Evolutionary conservation across 2,113 vertebrate genomes (phyloP).

Genomic region (Sebastes schlegelii): DNA sequence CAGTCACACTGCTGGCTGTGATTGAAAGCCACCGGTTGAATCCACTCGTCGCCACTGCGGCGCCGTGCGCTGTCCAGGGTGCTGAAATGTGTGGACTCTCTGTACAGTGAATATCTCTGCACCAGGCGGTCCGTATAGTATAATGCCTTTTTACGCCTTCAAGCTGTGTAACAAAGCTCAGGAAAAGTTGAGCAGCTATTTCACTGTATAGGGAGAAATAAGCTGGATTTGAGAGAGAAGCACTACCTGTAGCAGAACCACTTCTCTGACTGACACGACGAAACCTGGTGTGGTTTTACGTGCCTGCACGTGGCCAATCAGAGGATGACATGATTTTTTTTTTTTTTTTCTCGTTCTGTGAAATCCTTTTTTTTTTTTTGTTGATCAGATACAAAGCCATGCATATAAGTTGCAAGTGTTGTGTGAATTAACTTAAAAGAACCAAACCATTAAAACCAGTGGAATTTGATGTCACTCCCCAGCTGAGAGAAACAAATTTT

Average conservation of each 20-base stretch:
- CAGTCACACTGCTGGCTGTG: constrained; percentile 19
- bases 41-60: constrained; percentile 73
- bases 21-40: constrained; percentile 80
- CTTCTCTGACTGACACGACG: background rate
- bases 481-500: background rate
- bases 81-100: constrained; percentile 64
- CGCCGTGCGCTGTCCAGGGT: constrained; percentile 72
- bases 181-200: constrained; percentile 35
- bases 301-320: constrained; percentile 63
- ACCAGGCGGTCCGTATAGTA: background rate
- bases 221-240: constrained; percentile 1
- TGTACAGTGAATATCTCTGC: constrained; percentile 5
- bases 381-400: background rate
- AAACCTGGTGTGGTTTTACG: constrained; percentile 64
- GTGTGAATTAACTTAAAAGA: background rate
- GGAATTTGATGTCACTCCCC: background rate
- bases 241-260: constrained; percentile 43
- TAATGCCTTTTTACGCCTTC: constrained; percentile 6
- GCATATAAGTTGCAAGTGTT: background rate
- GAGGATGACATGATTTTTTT: constrained; percentile 18
- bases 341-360: background rate
- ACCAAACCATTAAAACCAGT: background rate
- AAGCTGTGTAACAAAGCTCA: background rate
- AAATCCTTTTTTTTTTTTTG: background rate
- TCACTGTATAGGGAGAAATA: background rate